These are phyloP conservation scores for Numenius arquata DNA, from an alignment of 2,113 vertebrate species.

Conservation along the genomic window DNA sequence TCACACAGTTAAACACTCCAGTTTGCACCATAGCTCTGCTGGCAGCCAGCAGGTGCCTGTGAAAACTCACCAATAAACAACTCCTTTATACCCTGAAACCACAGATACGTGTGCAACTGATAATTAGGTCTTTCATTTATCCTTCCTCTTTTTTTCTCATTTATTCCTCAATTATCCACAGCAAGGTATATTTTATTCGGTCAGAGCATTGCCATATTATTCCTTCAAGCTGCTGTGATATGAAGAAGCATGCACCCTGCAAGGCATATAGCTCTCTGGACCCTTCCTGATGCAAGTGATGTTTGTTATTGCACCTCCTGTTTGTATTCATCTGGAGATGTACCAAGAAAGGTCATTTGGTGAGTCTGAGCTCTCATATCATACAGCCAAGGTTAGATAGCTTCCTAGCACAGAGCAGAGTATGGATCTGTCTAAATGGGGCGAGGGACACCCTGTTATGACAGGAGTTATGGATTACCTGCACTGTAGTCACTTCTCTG, in stretches of 20 bases:
- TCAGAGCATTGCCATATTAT: neutral
- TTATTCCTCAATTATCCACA: neutral
- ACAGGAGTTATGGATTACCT: neutral
- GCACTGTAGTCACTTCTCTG: neutral
- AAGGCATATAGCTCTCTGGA: neutral
- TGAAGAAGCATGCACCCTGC: fast-evolving
- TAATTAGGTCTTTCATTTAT: neutral
- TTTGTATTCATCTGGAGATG: neutral
- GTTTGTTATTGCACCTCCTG: neutral
- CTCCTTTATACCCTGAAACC: neutral
- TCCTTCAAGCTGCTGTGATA: neutral
- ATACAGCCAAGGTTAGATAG: neutral
- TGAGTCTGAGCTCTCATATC: neutral
- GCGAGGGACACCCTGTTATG: neutral
- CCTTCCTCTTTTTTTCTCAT: neutral
- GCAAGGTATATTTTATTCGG: neutral
- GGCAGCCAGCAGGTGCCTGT: neutral
- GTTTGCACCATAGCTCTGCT: neutral
- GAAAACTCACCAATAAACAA: neutral
- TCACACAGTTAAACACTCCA: neutral
- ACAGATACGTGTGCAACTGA: neutral
- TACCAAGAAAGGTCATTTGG: neutral
- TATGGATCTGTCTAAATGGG: neutral
- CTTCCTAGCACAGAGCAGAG: neutral
- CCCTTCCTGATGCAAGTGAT: neutral